phyloP scores from a whole-genome alignment of 1,140 invertebrate genomes.

The Bactericera cockerelli region DNA sequence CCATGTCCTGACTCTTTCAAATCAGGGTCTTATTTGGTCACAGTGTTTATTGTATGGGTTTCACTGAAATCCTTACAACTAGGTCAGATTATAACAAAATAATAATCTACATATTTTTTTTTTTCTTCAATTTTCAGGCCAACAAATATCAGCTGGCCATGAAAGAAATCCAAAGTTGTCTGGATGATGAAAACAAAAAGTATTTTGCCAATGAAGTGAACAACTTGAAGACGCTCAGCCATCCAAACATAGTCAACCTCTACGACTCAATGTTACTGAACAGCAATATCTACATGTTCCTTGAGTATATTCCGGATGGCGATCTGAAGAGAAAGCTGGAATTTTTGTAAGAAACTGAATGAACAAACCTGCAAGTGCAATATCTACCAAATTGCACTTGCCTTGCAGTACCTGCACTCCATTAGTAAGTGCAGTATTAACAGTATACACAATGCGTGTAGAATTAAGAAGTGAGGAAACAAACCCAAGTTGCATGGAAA shows the following conservation, averaged over 20 bases:
- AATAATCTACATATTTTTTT: neutral
- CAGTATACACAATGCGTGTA: too few relatives aligned
- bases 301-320: conserved; percentile 80
- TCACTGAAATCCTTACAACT: too few relatives aligned
- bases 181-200: conserved; percentile 31
- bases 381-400: conserved; percentile 71
- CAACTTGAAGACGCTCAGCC: conserved; percentile 55
- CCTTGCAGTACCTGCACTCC: conserved; percentile 75
- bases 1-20: too few relatives aligned
- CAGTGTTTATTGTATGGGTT: too few relatives aligned
- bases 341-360: conserved; percentile 37
- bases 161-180: conserved; percentile 47
- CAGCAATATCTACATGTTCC: conserved; percentile 57
- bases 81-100: too few relatives aligned
- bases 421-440: conserved; percentile 50
- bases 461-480: too few relatives aligned
- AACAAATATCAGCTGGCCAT: conserved; percentile 58
- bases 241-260: conserved; percentile 67
- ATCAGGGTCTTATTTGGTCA: too few relatives aligned
- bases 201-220: conserved; percentile 63
- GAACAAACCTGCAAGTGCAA: conserved; percentile 55
- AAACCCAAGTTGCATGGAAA: too few relatives aligned
- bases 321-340: conserved; percentile 61
- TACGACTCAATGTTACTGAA: conserved; percentile 59
- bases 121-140: conserved; percentile 30